Evolutionary conservation across 2,113 vertebrate species (phyloP).

Genomic region (Xenopus laevis): DNA sequence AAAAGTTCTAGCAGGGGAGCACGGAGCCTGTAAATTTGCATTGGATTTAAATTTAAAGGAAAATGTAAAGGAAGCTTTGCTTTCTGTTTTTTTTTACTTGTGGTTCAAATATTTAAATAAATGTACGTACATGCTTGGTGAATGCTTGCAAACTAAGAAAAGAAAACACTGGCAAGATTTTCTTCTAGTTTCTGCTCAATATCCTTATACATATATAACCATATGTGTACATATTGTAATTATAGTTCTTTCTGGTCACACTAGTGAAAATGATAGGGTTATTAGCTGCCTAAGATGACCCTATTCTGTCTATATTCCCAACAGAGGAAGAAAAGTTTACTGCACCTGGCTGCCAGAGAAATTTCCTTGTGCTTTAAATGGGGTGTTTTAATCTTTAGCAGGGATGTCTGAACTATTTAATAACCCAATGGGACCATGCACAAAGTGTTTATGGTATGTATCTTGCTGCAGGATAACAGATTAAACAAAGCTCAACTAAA

Average conservation of each 20-base stretch:
- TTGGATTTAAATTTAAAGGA: no score
- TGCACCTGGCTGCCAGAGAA: slow-evolving; percentile 15
- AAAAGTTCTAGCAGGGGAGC: no score
- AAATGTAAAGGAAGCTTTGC: no score
- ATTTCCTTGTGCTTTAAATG: slow-evolving; percentile 3
- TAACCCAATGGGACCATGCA: slow-evolving; percentile 10
- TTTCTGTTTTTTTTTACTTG: no score
- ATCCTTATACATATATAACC: neutral
- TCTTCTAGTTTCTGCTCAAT: no score
- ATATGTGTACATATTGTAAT: slow-evolving; percentile 5
- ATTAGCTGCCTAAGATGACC: slow-evolving; percentile 14
- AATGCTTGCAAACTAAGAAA: no score
- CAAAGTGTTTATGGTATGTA: slow-evolving; percentile 10
- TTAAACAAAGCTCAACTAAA: neutral
- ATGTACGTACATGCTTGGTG: no score
- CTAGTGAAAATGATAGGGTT: slow-evolving; percentile 8
- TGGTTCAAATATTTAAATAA: no score
- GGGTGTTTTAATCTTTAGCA: slow-evolving; percentile 15
- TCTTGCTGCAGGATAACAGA: slow-evolving; percentile 1
- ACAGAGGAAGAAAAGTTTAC: slow-evolving; percentile 6
- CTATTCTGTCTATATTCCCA: slow-evolving; percentile 17
- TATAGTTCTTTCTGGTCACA: neutral
- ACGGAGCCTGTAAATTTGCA: no score
- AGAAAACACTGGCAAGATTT: no score
- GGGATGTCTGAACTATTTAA: slow-evolving; percentile 13